Conservation (phyloP, 2,888 invertebrate genomes). For the Lissocephala sabroskyi region DNA sequence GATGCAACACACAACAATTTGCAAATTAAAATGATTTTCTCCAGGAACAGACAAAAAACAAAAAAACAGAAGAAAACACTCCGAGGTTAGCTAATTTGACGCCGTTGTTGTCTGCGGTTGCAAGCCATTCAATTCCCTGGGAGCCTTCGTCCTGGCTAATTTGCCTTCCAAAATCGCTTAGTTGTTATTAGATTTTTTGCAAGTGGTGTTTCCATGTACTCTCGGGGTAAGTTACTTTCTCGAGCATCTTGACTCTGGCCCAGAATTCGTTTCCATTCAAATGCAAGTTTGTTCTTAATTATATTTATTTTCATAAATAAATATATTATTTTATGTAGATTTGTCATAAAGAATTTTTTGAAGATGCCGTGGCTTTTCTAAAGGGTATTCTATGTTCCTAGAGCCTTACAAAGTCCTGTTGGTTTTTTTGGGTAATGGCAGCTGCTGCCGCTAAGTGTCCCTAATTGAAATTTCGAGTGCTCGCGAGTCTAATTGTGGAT, state of each 20-base stretch:
- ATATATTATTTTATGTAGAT: too few species aligned
- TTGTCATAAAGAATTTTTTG: too few species aligned
- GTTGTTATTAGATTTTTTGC: slow-evolving; percentile 51
- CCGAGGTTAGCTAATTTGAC: slow-evolving; percentile 7
- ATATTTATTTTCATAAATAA: slow-evolving; percentile 3
- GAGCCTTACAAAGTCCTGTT: too few species aligned
- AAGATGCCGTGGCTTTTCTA: too few species aligned
- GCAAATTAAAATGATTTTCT: slow-evolving; percentile 52
- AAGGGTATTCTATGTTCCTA: too few species aligned
- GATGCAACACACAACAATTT: slow-evolving; percentile 48
- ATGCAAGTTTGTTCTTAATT: slow-evolving; percentile 28
- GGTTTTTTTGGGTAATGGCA: slow-evolving; percentile 30
- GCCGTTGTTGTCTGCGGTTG: slow-evolving; percentile 21
- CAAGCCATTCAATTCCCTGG: slow-evolving; percentile 29
- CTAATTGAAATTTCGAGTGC: slow-evolving; percentile 65
- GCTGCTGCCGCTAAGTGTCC: slow-evolving; percentile 57
- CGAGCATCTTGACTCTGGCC: too few species aligned
- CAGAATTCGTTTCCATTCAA: too few species aligned
- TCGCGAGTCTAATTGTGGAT: slow-evolving; percentile 43
- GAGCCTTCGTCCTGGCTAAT: slow-evolving; percentile 24
- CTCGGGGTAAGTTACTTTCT: too few species aligned
- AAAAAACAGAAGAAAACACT: too few species aligned
- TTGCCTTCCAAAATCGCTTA: slow-evolving; percentile 50
- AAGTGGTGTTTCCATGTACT: background rate
- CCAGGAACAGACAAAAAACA: slow-evolving; percentile 11